phyloP scores from a whole-genome alignment of 2,113 vertebrate species.

The Tamias sibiricus region DNA sequence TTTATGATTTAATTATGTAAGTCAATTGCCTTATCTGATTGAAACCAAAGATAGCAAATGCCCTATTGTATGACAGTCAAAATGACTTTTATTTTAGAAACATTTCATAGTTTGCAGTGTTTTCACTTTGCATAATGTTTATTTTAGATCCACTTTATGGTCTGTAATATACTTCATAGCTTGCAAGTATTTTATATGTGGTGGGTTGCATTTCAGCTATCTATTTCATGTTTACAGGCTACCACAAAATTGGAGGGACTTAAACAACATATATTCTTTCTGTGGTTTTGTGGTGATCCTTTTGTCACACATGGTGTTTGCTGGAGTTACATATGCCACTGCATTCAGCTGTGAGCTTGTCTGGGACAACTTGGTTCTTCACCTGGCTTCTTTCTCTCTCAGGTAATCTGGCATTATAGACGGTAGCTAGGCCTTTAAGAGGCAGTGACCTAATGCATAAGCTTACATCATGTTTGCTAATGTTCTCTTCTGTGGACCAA shows the following conservation, averaged over 20 bases:
- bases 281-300: background rate
- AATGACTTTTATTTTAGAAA: background rate
- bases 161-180: background rate
- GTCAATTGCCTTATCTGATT: background rate
- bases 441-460: background rate
- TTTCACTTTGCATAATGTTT: background rate
- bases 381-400: background rate
- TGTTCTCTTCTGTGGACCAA: background rate
- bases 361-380: background rate
- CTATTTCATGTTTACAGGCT: background rate
- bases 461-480: background rate
- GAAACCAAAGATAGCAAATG: background rate
- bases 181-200: background rate
- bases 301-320: background rate
- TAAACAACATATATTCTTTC: background rate
- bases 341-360: background rate
- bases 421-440: background rate
- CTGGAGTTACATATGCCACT: background rate
- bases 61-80: background rate
- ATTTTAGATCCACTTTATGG: background rate
- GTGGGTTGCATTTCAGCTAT: background rate
- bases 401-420: background rate
- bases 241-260: background rate
- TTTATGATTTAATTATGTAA: background rate
- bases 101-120: background rate